Evolutionary conservation across 2,113 vertebrate species (phyloP), one percentile per base, ranked within the genome.

Genomic region (Xenopus borealis): DNA sequence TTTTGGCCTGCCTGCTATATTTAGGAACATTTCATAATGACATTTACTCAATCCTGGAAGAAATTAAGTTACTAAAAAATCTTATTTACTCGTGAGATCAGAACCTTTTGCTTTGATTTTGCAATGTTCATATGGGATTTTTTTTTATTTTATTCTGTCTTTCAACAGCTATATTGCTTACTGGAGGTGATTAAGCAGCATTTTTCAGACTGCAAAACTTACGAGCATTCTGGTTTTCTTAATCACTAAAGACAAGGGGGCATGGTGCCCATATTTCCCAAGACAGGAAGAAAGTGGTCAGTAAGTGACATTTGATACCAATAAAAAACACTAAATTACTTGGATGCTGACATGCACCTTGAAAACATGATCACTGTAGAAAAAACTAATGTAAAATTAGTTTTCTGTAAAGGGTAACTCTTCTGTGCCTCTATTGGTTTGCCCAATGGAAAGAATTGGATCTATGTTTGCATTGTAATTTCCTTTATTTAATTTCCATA

Each of bases 41-140:
- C 14, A 55, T 55, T 14, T 46, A 59, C 59, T 62, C 47, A 57
- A 59, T 45, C 19, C 57, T n/a, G 30, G 58, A 13, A 30, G 30
- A 64, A 70, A 53, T 70, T 20, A 63, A 16, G 59, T 33, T 33
- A 30, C 58, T n/a, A 55, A 76, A 76, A n/a, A 55, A 40, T 69
- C 14, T 55, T 70, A 59, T 70, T 77, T 77, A 44, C 23, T 20
- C 46, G 57, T 17, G 61, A 19, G 63, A 70, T 77, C 69, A 62
- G 18, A 63, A 70, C n/a, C 61, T 33, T 44, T 62, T 30, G 17
- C 74, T 70, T 77, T 77, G 74, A 77, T 77, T 77, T 64, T 40
- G 66, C 70, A 77, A 77, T 40, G 46, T 62, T 45, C 17, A 45
- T 55, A 66, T 63, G 58, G 17, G 18, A 62, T 58, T 7, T 14